Evolutionary conservation across 1,140 invertebrate species (phyloP).

Genomic region (Heliothis virescens): DNA sequence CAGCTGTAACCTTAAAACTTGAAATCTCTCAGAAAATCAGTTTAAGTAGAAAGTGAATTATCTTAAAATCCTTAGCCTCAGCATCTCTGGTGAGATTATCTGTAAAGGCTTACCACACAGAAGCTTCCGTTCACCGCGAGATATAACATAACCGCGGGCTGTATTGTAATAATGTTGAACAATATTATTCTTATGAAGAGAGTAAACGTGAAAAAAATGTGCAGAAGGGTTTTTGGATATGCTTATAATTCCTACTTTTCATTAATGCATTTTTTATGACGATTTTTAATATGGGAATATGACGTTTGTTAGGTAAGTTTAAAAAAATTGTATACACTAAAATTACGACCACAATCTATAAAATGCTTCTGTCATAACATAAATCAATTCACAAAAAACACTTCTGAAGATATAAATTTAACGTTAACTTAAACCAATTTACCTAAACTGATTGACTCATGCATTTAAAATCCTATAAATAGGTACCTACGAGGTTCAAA

Average conservation of each 20-base stretch:
- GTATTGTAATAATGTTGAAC: constrained; percentile 14
- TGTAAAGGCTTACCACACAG: not conserved
- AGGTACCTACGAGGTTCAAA: not conserved
- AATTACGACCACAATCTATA: no score
- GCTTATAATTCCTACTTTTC: no score
- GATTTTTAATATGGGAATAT: no score
- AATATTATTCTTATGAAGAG: constrained; percentile 12
- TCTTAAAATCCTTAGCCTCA: constrained; percentile 16
- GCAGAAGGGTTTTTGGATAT: not conserved
- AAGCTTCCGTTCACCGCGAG: constrained; percentile 12
- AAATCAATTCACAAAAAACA: no score
- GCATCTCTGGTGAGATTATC: not conserved
- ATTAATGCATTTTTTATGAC: not conserved
- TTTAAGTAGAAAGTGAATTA: constrained; percentile 32
- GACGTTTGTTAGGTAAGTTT: no score
- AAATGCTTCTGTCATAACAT: no score
- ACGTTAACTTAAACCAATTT: no score
- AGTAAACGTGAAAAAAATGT: not conserved
- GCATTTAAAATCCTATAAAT: no score
- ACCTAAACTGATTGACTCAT: no score
- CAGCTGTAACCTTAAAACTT: not conserved
- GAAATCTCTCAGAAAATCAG: not conserved
- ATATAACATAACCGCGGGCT: no score
- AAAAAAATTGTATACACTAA: no score
- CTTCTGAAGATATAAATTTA: no score